Conservation (phyloP, 2,797 vertebrate genomes). For the Rhynchonycteris naso region DNA sequence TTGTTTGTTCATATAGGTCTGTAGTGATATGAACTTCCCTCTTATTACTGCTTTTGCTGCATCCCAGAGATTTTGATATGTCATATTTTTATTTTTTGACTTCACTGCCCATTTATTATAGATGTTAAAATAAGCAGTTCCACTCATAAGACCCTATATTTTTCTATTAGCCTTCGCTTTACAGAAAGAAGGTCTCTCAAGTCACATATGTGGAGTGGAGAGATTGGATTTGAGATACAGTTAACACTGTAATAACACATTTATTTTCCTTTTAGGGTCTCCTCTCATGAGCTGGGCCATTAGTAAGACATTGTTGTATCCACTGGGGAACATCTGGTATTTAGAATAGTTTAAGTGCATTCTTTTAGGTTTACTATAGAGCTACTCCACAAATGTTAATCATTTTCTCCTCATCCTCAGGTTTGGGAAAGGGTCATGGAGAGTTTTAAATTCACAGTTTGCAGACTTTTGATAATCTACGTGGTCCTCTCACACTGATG, state of each 20-base stretch:
- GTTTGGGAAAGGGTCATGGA: background rate
- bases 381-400: background rate
- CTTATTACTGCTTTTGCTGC: too few species aligned
- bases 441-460: background rate
- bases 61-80: too few species aligned
- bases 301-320: background rate
- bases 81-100: too few species aligned
- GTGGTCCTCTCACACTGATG: rapidly evolving
- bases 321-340: rapidly evolving
- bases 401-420: background rate
- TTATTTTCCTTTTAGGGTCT: background rate
- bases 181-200: background rate
- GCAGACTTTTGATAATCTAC: background rate
- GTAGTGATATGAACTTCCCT: too few species aligned
- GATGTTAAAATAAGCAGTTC: background rate
- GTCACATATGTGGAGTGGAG: background rate
- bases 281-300: background rate
- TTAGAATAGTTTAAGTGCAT: background rate
- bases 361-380: background rate
- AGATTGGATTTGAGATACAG: too few species aligned
- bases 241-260: background rate
- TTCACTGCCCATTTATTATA: background rate
- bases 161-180: background rate
- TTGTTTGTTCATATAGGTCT: too few species aligned
- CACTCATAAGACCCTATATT: background rate